Conservation (phyloP, 2,113 vertebrate genomes). For the Halichoerus grypus region DNA sequence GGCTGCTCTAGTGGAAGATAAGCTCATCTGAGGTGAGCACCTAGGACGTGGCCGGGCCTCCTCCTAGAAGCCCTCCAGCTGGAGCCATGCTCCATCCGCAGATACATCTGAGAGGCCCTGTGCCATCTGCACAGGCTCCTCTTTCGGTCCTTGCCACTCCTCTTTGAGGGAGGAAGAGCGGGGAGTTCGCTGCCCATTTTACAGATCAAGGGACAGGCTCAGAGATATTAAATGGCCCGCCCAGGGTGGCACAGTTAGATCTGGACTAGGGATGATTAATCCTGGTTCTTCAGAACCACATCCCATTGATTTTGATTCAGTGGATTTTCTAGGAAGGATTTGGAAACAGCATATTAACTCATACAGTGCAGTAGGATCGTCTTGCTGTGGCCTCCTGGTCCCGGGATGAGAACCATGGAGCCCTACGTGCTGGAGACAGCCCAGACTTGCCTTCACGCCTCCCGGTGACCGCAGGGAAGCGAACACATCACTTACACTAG, state of each 20-base stretch:
- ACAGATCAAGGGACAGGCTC: background rate
- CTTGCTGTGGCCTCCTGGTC: background rate
- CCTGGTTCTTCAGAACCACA: background rate
- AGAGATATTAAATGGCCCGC: background rate
- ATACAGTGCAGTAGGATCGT: background rate
- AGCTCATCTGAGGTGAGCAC: background rate
- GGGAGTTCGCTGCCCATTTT: background rate
- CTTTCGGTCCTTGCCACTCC: background rate
- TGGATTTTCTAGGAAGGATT: background rate
- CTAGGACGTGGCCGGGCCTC: background rate
- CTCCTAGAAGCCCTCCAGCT: background rate
- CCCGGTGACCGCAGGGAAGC: background rate
- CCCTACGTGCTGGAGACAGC: background rate
- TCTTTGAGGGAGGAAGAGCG: background rate
- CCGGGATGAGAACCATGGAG: accelerated
- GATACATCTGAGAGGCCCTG: background rate
- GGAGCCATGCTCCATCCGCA: background rate
- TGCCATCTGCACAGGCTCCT: no score
- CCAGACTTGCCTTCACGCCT: background rate
- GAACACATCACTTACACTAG: background rate
- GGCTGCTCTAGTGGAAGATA: background rate
- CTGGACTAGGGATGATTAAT: background rate
- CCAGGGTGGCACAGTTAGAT: background rate
- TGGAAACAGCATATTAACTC: background rate
- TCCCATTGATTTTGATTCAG: background rate